Evolutionary conservation across 2,113 vertebrate species (phyloP), one percentile per base, ranked within the genome.

Genomic region (Otocyon megalotis): DNA sequence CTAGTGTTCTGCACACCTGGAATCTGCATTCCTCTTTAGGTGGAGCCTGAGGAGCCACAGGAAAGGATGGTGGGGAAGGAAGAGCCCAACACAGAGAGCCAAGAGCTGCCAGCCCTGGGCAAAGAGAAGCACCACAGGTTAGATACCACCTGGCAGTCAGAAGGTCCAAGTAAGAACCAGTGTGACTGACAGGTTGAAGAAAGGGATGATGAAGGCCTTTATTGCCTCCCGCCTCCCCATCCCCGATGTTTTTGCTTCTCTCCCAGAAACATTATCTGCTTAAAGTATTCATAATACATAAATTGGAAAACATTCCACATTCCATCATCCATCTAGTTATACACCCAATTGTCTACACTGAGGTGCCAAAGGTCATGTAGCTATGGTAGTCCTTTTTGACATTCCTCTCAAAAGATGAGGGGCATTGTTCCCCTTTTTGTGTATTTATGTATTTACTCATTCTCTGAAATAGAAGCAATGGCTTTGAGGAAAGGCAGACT

Each of bases 101-200:
- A 99, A 98, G 93, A 99, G 99, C 99, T 99, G 99, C 99, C 99
- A 99, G 74, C 99, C 99, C 99, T 99, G 92, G 77, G 97, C 62
- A 98, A 77, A 98, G 95, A 98, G 63, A 93, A 80, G 54, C 0
- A 71, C 8, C 14, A 5, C 0, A 58, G 32, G 67, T 97, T 56
- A 96, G 85, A 86, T 0, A 15, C 35, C 26, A 32, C 4, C 1
- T 0, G 50, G 17, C 58, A 4, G 43, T 9, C 32, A 8, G 63
- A 69, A 63, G 28, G 26, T 13, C 37, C 58, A 17, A 2, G 3
- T 28, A 13, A 56, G 77, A 20, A 48, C 8, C 10, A 30, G 15
- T 4, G 6, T 17, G 35, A 30, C 80, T 22, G 63, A n/a, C 22
- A 24, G 26, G 54, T 14, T 20, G 79, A n/a, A 15, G 50, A 7